Evolutionary conservation across 2,113 vertebrate genomes (phyloP).

Genomic region (Prolemur simus): DNA sequence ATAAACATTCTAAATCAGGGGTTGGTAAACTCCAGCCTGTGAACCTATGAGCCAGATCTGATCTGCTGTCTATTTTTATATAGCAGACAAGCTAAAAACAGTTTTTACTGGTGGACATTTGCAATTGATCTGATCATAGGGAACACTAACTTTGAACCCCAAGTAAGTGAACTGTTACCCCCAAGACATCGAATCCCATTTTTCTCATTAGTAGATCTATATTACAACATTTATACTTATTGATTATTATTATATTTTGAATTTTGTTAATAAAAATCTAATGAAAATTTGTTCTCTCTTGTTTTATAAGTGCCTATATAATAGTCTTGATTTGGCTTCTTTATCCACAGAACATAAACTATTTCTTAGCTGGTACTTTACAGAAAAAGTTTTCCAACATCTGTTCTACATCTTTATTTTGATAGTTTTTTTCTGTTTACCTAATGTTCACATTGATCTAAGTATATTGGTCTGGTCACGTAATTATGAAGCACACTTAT

Average conservation of each 20-base stretch:
- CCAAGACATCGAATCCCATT: background rate
- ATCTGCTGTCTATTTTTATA: background rate
- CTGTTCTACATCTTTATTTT: background rate
- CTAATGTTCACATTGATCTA: background rate
- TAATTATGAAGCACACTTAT: background rate
- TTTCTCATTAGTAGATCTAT: background rate
- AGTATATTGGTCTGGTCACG: background rate
- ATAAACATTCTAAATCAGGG: background rate
- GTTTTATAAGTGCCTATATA: background rate
- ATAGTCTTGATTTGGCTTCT: background rate
- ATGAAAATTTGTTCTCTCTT: background rate
- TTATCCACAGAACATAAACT: background rate
- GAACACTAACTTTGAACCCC: background rate
- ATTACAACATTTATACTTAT: background rate
- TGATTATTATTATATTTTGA: background rate
- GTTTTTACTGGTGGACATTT: background rate
- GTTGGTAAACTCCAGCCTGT: background rate
- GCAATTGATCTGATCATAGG: background rate
- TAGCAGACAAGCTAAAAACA: background rate
- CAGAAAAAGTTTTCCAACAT: background rate
- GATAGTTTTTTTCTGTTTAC: background rate
- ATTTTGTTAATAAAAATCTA: background rate
- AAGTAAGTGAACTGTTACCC: background rate
- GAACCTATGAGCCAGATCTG: background rate
- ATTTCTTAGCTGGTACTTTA: background rate